Conservation (phyloP, 2,888 invertebrate genomes). For the Horisme vitalbata region DNA sequence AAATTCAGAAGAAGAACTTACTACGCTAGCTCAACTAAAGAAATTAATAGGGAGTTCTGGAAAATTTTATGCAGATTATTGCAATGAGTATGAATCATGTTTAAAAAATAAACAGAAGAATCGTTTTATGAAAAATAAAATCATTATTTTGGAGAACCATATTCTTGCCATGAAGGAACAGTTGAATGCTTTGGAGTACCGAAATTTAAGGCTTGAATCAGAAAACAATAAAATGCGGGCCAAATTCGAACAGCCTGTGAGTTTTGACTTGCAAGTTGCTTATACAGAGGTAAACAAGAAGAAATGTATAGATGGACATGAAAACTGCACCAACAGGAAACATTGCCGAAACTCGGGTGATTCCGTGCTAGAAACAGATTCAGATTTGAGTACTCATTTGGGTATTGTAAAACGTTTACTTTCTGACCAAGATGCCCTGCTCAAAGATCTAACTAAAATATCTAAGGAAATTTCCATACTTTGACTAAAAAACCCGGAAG, state of each 20-base stretch:
- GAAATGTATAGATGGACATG: not conserved
- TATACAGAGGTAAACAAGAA: conserved; percentile 20
- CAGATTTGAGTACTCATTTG: conserved; percentile 52
- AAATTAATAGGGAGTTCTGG: conserved; percentile 54
- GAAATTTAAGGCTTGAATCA: conserved; percentile 38
- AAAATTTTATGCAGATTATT: conserved; percentile 53
- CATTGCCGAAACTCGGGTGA: conserved; percentile 8
- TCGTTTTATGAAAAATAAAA: conserved; percentile 52
- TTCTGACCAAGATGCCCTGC: conserved; percentile 50
- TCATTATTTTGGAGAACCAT: conserved; percentile 50
- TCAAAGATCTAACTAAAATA: conserved; percentile 49
- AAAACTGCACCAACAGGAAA: not conserved
- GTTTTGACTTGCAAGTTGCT: conserved; percentile 6
- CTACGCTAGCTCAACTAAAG: conserved; percentile 47
- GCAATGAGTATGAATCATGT: conserved; percentile 46
- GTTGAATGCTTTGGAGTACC: conserved; percentile 40
- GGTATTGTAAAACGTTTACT: conserved; percentile 51
- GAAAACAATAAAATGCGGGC: conserved; percentile 29
- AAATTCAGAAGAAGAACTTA: conserved; percentile 35
- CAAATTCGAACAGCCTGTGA: conserved; percentile 1
- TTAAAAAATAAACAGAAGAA: conserved; percentile 51
- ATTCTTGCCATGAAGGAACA: conserved; percentile 43
- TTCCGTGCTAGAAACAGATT: conserved; percentile 17
- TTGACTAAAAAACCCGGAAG: too few relatives aligned
- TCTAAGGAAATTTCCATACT: conserved; percentile 31